These are phyloP conservation scores for Aricia agestis DNA, from an alignment of 1,140 invertebrate species.

Conservation along the genomic window DNA sequence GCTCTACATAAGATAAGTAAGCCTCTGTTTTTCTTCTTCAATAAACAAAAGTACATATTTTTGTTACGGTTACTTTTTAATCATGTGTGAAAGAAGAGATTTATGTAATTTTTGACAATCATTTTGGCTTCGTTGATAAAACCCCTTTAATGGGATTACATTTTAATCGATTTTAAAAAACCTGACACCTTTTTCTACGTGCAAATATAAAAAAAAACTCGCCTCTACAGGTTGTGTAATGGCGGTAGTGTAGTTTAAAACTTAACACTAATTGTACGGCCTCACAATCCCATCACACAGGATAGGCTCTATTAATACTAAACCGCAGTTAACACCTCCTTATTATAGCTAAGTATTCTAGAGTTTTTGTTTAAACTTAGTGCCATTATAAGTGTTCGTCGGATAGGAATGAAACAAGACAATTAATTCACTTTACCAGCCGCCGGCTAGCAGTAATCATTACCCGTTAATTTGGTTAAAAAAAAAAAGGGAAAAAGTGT, in stretches of 20 bases:
- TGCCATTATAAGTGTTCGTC: neutral
- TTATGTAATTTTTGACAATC: too few species aligned
- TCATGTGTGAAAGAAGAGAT: too few species aligned
- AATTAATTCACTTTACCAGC: neutral
- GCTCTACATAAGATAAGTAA: too few species aligned
- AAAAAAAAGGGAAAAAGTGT: neutral
- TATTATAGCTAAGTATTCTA: neutral
- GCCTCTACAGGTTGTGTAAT: neutral
- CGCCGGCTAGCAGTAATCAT: neutral
- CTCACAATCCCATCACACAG: neutral
- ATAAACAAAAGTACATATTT: too few species aligned
- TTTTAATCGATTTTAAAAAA: too few species aligned
- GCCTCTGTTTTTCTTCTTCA: too few species aligned
- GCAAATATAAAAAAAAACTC: neutral
- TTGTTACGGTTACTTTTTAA: too few species aligned
- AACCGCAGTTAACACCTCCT: neutral
- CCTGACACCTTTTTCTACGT: neutral
- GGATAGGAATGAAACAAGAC: neutral
- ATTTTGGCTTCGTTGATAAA: too few species aligned
- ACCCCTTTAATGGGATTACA: too few species aligned
- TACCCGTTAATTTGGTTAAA: neutral
- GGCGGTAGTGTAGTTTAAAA: neutral
- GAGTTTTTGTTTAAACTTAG: neutral
- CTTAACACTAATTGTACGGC: conserved; percentile 1
- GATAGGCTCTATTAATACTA: neutral